phyloP scores from a whole-genome alignment of 2,888 invertebrate species.

The Thereva unica region DNA sequence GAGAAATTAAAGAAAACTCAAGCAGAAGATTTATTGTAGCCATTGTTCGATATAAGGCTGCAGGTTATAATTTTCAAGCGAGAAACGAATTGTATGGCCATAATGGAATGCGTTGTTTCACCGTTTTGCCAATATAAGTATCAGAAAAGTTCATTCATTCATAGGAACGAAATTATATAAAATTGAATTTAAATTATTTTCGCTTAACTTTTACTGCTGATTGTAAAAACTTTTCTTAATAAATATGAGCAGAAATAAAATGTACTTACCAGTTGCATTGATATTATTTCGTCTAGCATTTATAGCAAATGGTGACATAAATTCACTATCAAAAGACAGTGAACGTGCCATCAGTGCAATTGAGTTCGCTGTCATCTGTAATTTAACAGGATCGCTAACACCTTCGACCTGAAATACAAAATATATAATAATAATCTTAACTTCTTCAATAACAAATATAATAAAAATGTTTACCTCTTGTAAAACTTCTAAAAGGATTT shows the following conservation, averaged over 20 bases:
- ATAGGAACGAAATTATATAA: no score
- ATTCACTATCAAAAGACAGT: constrained; percentile 91
- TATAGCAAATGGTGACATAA: constrained; percentile 93
- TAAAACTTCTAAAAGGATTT: constrained; percentile 84
- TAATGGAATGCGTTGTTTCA: no score
- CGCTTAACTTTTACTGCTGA: no score
- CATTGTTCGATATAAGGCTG: no score
- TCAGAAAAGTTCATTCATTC: no score
- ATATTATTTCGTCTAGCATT: constrained; percentile 93
- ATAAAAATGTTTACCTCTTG: constrained; percentile 61
- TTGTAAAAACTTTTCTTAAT: no score
- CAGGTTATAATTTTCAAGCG: no score
- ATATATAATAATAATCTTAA: constrained; percentile 6
- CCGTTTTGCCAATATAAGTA: no score
- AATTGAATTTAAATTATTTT: no score
- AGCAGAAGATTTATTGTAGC: no score
- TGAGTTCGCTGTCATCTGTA: constrained; percentile 91
- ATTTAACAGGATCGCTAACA: constrained; percentile 70
- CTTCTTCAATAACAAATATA: not conserved
- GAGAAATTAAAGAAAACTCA: no score
- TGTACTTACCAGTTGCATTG: constrained; percentile 77
- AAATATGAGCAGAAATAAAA: not conserved
- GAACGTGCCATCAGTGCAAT: constrained; percentile 95
- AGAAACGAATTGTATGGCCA: no score
- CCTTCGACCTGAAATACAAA: constrained; percentile 62